Conservation (phyloP, 1,140 invertebrate genomes). For the Aphidius gifuensis region DNA sequence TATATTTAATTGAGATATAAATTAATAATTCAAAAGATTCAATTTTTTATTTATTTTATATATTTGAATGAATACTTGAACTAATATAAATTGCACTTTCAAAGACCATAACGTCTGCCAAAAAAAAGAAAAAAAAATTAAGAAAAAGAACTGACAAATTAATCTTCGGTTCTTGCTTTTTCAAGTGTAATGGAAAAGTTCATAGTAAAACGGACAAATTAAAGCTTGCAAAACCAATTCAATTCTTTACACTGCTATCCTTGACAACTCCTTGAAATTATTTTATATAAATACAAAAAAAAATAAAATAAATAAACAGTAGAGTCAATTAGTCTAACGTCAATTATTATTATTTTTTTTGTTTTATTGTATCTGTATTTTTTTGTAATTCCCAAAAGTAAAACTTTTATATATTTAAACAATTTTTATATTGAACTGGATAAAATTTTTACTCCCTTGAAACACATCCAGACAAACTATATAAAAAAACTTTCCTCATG, state of each 20-base stretch:
- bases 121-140: too few relatives aligned
- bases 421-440: too few relatives aligned
- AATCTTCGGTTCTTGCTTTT: constrained; percentile 1
- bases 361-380: not conserved
- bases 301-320: not conserved
- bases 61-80: too few relatives aligned
- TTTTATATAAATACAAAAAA: not conserved
- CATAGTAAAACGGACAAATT: constrained; percentile 18
- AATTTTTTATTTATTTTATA: too few relatives aligned
- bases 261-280: not conserved
- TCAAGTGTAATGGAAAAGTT: constrained; percentile 28
- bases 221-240: constrained; percentile 6
- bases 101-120: too few relatives aligned
- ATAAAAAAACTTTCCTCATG: too few relatives aligned
- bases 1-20: too few relatives aligned
- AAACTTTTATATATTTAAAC: too few relatives aligned
- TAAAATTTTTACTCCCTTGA: too few relatives aligned
- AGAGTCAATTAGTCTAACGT: constrained; percentile 11
- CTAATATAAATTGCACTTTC: too few relatives aligned
- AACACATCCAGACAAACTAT: too few relatives aligned
- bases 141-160: not conserved
- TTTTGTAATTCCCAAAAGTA: constrained; percentile 11
- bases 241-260: not conserved
- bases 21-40: too few relatives aligned
- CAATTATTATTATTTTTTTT: not conserved